Percentiles rank a stretch among this genome's conserved stretches.
Evolutionary conservation across 2,888 invertebrate species (phyloP).

Genomic region (Brenthis ino): DNA sequence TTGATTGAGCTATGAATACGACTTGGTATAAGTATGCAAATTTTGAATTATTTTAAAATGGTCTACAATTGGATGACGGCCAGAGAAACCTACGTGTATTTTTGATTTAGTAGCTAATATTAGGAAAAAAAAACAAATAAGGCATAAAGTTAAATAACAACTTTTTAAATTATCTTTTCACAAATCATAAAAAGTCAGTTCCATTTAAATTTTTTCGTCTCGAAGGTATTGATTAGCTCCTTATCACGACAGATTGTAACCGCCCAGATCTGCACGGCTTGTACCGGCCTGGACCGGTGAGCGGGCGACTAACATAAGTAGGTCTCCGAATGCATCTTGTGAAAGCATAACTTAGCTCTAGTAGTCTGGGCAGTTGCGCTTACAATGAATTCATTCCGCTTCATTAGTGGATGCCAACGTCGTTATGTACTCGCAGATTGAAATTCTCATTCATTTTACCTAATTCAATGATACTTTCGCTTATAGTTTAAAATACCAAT

Average conservation of each 20-base stretch:
- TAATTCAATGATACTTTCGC: conserved; percentile 34
- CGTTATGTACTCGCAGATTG: conserved; percentile 40
- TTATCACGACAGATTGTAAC: conserved; percentile 13
- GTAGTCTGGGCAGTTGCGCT: conserved; percentile 20
- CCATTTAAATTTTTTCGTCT: no score
- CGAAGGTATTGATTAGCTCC: background rate
- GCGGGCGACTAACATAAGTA: conserved; percentile 2
- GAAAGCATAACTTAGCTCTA: background rate
- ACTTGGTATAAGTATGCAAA: no score
- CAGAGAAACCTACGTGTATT: no score
- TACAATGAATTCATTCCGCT: conserved; percentile 44
- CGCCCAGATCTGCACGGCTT: conserved; percentile 19
- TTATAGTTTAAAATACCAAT: conserved; percentile 8
- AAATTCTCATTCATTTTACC: conserved; percentile 35
- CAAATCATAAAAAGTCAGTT: no score
- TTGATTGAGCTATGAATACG: no score
- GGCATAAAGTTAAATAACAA: no score
- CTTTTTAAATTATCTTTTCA: no score
- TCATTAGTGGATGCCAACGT: conserved; percentile 44
- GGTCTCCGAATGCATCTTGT: background rate
- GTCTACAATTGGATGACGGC: no score
- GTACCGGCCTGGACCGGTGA: background rate
- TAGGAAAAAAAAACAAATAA: no score
- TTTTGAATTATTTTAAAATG: no score
- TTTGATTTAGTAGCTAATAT: no score